Evolutionary conservation across 2,113 vertebrate genomes (phyloP).

Genomic region (Leptocoma aspasia): DNA sequence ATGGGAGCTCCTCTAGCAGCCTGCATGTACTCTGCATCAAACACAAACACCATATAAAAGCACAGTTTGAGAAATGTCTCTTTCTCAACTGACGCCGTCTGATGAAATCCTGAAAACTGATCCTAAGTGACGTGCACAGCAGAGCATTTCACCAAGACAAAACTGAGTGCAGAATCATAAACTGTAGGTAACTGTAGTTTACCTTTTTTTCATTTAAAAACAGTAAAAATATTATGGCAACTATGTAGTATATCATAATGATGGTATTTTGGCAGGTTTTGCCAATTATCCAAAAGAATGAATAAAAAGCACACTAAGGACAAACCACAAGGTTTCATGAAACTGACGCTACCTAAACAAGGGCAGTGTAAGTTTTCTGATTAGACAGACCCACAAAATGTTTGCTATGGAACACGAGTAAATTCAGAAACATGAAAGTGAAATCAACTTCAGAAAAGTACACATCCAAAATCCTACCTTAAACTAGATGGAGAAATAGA

Average conservation of each 20-base stretch:
- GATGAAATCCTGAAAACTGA: neutral
- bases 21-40: neutral
- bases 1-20: neutral
- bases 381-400: neutral
- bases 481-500: neutral
- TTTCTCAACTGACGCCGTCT: neutral
- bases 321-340: neutral
- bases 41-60: neutral
- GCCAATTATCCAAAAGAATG: neutral
- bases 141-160: neutral
- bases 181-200: neutral
- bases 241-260: accelerated
- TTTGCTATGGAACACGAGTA: neutral
- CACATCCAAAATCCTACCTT: neutral
- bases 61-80: neutral
- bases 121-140: neutral
- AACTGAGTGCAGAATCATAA: neutral
- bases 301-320: neutral
- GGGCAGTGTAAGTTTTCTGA: neutral
- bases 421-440: neutral
- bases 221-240: neutral
- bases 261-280: neutral
- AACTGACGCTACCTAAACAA: neutral
- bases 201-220: neutral
- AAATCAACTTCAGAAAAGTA: neutral